Base-by-base conservation (phyloP, 2,888 invertebrate species). In the Drosophila quinaria region DNA sequence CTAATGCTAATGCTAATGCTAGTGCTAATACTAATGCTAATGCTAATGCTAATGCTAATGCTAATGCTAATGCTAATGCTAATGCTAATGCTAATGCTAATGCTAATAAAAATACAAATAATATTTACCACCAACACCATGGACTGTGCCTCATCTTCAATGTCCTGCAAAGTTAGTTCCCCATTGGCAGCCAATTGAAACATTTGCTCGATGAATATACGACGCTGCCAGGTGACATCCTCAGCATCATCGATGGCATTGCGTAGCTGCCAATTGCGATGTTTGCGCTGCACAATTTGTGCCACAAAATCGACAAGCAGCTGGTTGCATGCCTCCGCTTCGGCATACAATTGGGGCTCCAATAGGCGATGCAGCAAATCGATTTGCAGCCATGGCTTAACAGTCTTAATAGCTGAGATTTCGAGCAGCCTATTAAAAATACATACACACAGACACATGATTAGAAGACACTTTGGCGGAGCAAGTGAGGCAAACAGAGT, bases 301-400 rank as follows among this genome's bases (percentile, higher is more conserved):
- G 81, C 84, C 55, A 92, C 92, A 70, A 92, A 92, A 35, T 91
- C 81, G 5, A 81, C 87, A 37, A 91, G 79, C 77, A 91, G 80
- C 74, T 90, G 82, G 65, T 89, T 90, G 70, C 90, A 86, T 39
- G 71, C 74, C 60, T 70, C 71, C 3, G 86, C 83, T 62, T 84
- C 83, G 10, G 86, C 88, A 50, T 91, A 91, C 10, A 90, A 77
- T 25, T 85, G 55, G 0, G 79, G 81, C 22, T 86, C 90, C 76
- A 92, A 65, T 8, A 91, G 64, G 13, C 91, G 91, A 64, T 92
- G 91, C 61, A 92, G 70, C n/a, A 86, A 72, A 78, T 91, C 92
- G 65, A 91, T 90, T 80, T 92, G 92, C 69, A 92, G 87, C 92
- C 92, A 92, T 11, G 92, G 92, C 51, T 91, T 92, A 8, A 91